Evolutionary conservation across 2,888 invertebrate genomes (phyloP), one percentile per base, ranked within the genome.

Genomic region (Antitype chi): DNA sequence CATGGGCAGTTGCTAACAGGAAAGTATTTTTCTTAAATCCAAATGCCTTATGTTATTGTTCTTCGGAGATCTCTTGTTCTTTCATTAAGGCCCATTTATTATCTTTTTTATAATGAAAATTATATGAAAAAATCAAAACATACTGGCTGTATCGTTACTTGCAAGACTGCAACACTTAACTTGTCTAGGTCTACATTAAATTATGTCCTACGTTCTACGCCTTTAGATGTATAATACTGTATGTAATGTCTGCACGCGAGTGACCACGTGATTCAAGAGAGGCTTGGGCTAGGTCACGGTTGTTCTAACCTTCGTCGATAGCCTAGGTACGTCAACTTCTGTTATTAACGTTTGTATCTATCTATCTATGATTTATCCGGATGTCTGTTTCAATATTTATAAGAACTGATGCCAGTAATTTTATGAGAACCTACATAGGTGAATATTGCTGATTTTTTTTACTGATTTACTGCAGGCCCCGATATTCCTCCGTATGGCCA

Each of bases 271-370:
- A 20, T 52, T 64, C 17, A 43, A 67, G 53, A 28, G 25, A 43
- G 68, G 15, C 78, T 69, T 81, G 32, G 32, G 32, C 32, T 52
- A 79, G 77, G 79, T 68, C 53, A 69, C 57, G 43, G 28, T 20
- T 47, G 32, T 43, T 76, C 28, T 78, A 55, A 57, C 62, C 77
- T 82, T 63, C 67, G 43, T 57, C 52, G 9, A 25, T 63, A 82
- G 6, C 43, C 47, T 47, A 28, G 43, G 32, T 52, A 43, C 25
- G 38, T 52, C 25, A 17, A 23, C 15, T 57, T 63, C 32, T 52
- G 17, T 32, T 28, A 55, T 28, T 15, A 23, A n/a, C 25, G 49
- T 62, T 76, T 28, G 0, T 59, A 49, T 78, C 28, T 43, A 49
- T 78, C 28, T 64, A 66, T 20, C 6, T 20, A 28, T 28, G 49